Base-by-base conservation (phyloP, 1,140 invertebrate species). In the Nixonia krombeini region DNA sequence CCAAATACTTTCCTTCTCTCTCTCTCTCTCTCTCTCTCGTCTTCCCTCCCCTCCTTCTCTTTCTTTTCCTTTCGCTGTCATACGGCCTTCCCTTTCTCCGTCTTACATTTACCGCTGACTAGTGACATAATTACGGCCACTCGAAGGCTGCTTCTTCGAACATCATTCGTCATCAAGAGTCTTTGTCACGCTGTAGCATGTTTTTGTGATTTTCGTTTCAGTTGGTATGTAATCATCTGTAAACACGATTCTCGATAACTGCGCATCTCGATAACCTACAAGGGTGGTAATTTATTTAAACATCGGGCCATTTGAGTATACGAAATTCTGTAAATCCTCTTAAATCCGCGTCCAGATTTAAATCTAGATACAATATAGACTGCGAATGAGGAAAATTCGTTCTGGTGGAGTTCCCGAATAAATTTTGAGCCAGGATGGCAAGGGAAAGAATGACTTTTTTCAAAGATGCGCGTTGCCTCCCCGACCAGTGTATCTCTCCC, bases 71-170 rank as follows among this genome's bases (percentile, higher is more conserved):
- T 65, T 64, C 41, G 29, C 52, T 50, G 65, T 58, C 37, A 49
- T 42, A 55, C 50, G 50, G 18, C 55, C 58, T 63, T 69, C 35
- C 59, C 59, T 64, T 61, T 65, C 67, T 61, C 51, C 61, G 51
- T 70, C 46, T n/a, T n/a, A n/a, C n/a, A n/a, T n/a, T n/a, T n/a
- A 46, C 55, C 38, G 50, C 45, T 52, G 45, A 61, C 55, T 59
- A 53, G 67, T 70, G 66, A 70, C 55, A 70, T 61, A 70, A 70
- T 70, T 70, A 57, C 62, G 59, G 52, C 44, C 57, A 70, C 57
- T 57, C 47, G 52, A 57, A 65, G 62, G 61, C 53, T 50, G 57
- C 44, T 53, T 45, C 44, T 46, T 33, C 15, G 38, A 23, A 18
- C 56, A 51, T 59, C 67, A 57, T 64, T 64, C 67, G 67, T 70